Evolutionary conservation across 1,140 invertebrate species (phyloP), one percentile per base, ranked within the genome.

Genomic region (Ceratitis capitata): DNA sequence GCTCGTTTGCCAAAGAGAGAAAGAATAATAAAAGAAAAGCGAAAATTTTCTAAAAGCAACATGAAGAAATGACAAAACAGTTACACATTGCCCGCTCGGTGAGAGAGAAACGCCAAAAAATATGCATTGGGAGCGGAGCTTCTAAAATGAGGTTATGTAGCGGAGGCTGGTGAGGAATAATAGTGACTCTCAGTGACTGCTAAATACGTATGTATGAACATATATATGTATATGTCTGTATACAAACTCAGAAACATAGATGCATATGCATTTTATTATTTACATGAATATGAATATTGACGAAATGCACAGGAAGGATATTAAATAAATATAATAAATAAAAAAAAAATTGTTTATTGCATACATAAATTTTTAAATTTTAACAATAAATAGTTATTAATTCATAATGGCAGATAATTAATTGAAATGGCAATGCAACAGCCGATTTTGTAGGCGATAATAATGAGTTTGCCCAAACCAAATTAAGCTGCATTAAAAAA

Each of bases 321-420:
- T 45, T 78, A 78, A 78, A 29, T 64, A 29, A 23, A 29, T 58
- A 58, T n/a, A 26, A 58, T 26, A 45, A 78, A 26, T 78, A 78
- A 78, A 78, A 78, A 12, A 45, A 69, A 42, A 78, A 45, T 1
- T 45, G 23, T 47, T 45, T 78, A 45, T 78, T 78, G 32, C 69
- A 39, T 78, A 78, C 35, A 78, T 45, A 78, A 7, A 78, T 78
- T 78, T 78, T 78, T 78, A 78, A 78, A 78, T 78, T 78, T 78
- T 78, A 78, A 78, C 69, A 47, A 47, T 78, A 78, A 78, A 39
- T 78, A 78, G 69, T 78, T 78, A 78, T 47, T 47, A 78, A 78
- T 78, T 78, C 69, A 45, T 42, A 78, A 47, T 35, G 69, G 29
- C 2, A 12, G 23, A n/a, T n/a, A n/a, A n/a, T n/a, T 9, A 32